Percentiles rank a stretch among this genome's conserved stretches.
phyloP scores from a whole-genome alignment of 2,113 vertebrate genomes.

The Sarotherodon lohbergeri region DNA sequence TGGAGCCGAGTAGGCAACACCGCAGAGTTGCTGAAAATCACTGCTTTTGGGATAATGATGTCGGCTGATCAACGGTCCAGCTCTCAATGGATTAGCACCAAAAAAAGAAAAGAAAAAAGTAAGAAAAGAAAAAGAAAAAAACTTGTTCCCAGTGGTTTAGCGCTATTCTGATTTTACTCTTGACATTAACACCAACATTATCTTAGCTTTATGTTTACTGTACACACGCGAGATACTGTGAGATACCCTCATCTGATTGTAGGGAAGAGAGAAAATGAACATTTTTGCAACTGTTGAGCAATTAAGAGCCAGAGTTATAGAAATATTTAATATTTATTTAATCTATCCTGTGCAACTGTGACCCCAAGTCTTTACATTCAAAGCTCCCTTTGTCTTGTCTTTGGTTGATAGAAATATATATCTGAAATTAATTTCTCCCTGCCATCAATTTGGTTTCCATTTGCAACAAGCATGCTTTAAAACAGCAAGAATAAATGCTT shows the following conservation, averaged over 20 bases:
- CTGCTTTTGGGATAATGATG: background rate
- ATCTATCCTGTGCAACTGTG: background rate
- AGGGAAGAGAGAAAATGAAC: background rate
- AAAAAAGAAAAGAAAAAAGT: background rate
- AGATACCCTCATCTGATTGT: background rate
- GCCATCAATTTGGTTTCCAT: background rate
- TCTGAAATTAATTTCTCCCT: background rate
- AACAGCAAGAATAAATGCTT: background rate
- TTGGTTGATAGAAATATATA: background rate
- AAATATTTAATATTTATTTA: background rate
- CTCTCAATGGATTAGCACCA: background rate
- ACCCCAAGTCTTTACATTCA: background rate
- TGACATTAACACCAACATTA: background rate
- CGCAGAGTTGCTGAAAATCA: background rate
- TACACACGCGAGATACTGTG: background rate
- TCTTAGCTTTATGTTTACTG: background rate
- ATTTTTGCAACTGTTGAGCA: fast-evolving
- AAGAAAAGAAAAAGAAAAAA: background rate
- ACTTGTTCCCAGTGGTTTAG: background rate
- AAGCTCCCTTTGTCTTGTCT: background rate
- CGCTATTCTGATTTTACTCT: background rate
- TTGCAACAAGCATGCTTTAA: background rate
- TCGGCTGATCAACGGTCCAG: background rate
- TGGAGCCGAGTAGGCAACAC: background rate
- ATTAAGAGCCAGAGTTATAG: background rate